Evolutionary conservation across 2,888 invertebrate species (phyloP).

Genomic region (Cerastis leucographa): DNA sequence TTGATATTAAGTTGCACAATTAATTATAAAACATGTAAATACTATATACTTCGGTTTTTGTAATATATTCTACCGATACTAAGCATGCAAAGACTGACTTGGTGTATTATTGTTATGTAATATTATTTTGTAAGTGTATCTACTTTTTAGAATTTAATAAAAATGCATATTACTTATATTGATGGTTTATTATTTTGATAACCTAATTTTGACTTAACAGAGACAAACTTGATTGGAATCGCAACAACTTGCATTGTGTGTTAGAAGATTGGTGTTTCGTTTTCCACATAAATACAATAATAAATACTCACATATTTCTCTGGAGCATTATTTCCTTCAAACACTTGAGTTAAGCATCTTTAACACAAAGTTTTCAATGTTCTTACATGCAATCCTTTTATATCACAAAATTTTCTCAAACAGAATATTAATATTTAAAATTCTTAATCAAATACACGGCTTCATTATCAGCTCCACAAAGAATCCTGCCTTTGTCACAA

Average conservation of each 20-base stretch:
- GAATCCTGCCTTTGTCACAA: constrained; percentile 93
- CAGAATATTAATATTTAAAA: constrained; percentile 83
- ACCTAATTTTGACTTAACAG: constrained; percentile 8
- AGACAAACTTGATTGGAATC: not conserved
- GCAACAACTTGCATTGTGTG: not conserved
- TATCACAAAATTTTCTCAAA: constrained; percentile 23
- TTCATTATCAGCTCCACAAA: constrained; percentile 97
- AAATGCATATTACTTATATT: constrained; percentile 77
- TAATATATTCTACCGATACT: constrained; percentile 86
- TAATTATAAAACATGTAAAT: constrained; percentile 64
- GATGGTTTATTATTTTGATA: constrained; percentile 57
- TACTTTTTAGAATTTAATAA: constrained; percentile 81
- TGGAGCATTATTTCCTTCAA: not conserved
- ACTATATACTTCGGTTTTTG: constrained; percentile 70
- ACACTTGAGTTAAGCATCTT: not conserved
- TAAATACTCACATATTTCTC: not conserved
- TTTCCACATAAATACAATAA: not conserved
- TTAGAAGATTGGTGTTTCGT: not conserved
- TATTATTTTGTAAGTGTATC: constrained; percentile 84
- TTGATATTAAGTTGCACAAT: constrained; percentile 69
- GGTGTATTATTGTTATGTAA: constrained; percentile 84
- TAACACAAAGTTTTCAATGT: not conserved
- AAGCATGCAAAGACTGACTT: constrained; percentile 91
- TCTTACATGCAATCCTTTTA: not conserved
- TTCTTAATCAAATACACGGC: constrained; percentile 95